Percentiles rank a stretch among this genome's conserved stretches.
phyloP scores from a whole-genome alignment of 2,113 vertebrate genomes.

The Psittacula cyanocephala region DNA sequence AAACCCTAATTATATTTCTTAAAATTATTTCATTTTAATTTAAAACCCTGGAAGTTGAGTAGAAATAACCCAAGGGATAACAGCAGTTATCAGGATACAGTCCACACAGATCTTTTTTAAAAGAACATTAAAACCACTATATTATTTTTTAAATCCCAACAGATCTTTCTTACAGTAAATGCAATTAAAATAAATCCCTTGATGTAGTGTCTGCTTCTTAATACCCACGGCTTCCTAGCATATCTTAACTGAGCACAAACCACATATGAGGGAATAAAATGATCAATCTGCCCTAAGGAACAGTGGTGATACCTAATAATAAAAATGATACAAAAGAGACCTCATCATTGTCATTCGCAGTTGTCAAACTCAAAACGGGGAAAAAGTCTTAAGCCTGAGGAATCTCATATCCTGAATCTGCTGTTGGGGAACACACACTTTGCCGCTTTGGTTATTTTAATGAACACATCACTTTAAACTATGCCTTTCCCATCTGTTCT shows the following conservation, averaged over 20 bases:
- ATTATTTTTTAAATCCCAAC: conserved; percentile 29
- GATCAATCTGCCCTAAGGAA: conserved; percentile 13
- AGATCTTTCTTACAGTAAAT: conserved; percentile 34
- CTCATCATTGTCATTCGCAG: background rate
- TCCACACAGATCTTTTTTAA: background rate
- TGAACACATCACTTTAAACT: conserved; percentile 63
- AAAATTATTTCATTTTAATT: conserved; percentile 39
- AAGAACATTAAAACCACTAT: background rate
- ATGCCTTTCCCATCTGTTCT: conserved; percentile 63
- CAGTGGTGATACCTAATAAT: background rate
- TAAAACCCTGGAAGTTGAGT: background rate
- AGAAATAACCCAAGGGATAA: conserved; percentile 5
- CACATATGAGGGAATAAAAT: background rate
- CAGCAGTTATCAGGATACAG: background rate
- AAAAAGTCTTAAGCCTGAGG: background rate
- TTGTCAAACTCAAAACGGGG: background rate
- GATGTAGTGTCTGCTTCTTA: conserved; percentile 22
- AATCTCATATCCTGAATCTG: background rate
- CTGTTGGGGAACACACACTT: conserved; percentile 42
- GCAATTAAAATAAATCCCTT: conserved; percentile 58
- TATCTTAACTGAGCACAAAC: conserved; percentile 24
- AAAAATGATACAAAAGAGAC: conserved; percentile 5
- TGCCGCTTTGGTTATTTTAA: conserved; percentile 63
- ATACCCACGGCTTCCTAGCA: background rate
- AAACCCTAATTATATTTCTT: background rate